Evolutionary conservation across 2,113 vertebrate genomes (phyloP).

Genomic region (Caretta caretta): DNA sequence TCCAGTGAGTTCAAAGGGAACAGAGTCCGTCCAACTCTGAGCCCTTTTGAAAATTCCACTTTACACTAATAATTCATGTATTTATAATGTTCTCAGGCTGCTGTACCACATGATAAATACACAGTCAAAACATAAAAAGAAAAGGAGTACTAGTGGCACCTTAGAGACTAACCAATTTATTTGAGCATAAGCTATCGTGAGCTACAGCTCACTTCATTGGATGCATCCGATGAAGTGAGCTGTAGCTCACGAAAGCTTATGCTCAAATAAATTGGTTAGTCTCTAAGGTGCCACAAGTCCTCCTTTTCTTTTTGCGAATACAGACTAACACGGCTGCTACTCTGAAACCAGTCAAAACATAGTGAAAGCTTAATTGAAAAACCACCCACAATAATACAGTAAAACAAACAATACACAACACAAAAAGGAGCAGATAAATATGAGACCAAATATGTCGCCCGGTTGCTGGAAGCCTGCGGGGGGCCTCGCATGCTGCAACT

Average conservation of each 20-base stretch:
- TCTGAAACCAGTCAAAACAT: background rate
- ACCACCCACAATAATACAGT: background rate
- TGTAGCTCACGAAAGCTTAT: too few species aligned
- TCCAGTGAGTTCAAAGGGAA: background rate
- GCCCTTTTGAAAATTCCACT: background rate
- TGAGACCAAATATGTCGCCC: background rate
- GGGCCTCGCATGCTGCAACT: too few species aligned
- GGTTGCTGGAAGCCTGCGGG: too few species aligned
- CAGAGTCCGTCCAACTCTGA: background rate
- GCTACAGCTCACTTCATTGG: too few species aligned
- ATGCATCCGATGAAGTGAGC: too few species aligned
- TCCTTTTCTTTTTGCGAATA: too few species aligned
- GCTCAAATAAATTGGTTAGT: too few species aligned
- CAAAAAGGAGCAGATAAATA: background rate
- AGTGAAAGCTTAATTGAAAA: background rate
- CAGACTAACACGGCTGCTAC: too few species aligned
- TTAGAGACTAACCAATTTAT: too few species aligned
- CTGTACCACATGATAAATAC: conserved; percentile 31
- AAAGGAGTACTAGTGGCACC: too few species aligned
- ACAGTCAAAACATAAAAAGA: background rate
- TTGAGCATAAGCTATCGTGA: too few species aligned
- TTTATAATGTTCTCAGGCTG: background rate
- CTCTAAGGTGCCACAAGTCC: too few species aligned
- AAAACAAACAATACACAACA: background rate
- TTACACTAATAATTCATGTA: conserved; percentile 24